Base-by-base conservation (phyloP, 2,888 invertebrate species). In the Ischnus inquisitorius region DNA sequence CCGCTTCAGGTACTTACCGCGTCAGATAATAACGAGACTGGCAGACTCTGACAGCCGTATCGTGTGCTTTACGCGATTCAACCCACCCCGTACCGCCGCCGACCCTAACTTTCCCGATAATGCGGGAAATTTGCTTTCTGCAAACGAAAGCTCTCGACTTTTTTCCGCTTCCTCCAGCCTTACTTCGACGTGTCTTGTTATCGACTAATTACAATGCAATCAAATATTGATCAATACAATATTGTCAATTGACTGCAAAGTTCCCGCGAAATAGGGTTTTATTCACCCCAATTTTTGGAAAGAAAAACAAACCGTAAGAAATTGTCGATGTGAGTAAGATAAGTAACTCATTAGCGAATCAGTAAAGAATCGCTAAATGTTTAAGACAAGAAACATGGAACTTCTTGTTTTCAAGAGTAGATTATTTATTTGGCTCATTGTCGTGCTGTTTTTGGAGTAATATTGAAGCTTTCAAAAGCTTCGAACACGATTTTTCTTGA, bases 21-120 rank as follows among this genome's bases (percentile, higher is more conserved):
- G 74, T 75, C 74, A 75, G 74, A 75, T 75, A 75, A 75, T 75
- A 75, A 75, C 74, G 74, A 75, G 74, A 75, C 74, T 62, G 74
- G 64, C 74, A 75, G 46, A 64, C 74, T 51, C 74, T 75, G 74
- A 75, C 74, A 64, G 51, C 74, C 62, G 74, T 75, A 75, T 75
- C 74, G 74, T 75, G 74, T 51, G 48, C 64, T 75, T 75, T 75
- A 75, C 74, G 74, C 64, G 74, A 48, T 75, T 51, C 74, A 64
- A 48, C 74, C 64, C 48, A 64, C 51, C n/a, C 64, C 48, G 48
- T 2, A 8, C 22, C 74, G 10, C 34, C 19, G 39, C 19, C 51
- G 62, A 62, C 64, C 39, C 48, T 64, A 64, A 75, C 74, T 75
- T 46, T 64, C 48, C 46, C 74, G 74, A 75, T 75, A 75, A 75